Conservation (phyloP, 2,888 invertebrate species). For the Ormyrus rosae region DNA sequence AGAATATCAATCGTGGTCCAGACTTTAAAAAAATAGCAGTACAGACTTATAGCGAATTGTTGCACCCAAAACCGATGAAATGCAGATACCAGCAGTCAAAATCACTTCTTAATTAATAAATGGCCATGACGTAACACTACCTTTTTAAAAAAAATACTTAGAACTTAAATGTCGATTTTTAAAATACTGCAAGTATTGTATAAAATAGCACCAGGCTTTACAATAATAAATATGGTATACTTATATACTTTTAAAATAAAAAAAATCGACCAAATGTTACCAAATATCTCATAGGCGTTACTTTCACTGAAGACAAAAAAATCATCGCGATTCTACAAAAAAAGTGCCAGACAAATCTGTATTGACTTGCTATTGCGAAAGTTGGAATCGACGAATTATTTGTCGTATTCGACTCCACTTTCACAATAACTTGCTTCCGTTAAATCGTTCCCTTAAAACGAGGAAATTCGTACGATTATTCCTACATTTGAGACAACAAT, state of each 20-base stretch:
- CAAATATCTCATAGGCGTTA: slow-evolving; percentile 28
- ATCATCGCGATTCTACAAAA: slow-evolving; percentile 31
- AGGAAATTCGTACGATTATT: slow-evolving; percentile 49
- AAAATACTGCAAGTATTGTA: slow-evolving; percentile 48
- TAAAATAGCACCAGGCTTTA: slow-evolving; percentile 47
- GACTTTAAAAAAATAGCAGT: slow-evolving; percentile 34
- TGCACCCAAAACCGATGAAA: slow-evolving; percentile 32
- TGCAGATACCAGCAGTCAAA: slow-evolving; percentile 24
- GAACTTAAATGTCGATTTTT: slow-evolving; percentile 31
- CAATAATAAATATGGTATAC: slow-evolving; percentile 45
- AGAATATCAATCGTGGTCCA: slow-evolving; percentile 31
- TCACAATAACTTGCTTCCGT: slow-evolving; percentile 9
- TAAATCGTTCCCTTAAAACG: slow-evolving; percentile 14
- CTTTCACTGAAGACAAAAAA: slow-evolving; percentile 44
- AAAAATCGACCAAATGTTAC: slow-evolving; percentile 27
- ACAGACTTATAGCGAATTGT: slow-evolving; percentile 23
- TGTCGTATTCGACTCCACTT: background rate
- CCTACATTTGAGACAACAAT: slow-evolving; percentile 51
- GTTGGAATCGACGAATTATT: slow-evolving; percentile 27
- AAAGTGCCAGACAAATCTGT: slow-evolving; percentile 42
- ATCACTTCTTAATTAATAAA: slow-evolving; percentile 42
- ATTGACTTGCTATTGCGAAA: slow-evolving; percentile 38
- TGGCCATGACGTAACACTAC: slow-evolving; percentile 45
- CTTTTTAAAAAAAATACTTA: slow-evolving; percentile 30
- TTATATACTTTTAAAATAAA: slow-evolving; percentile 42